Percentiles rank a stretch among this genome's conserved stretches.
These are phyloP conservation scores for Drosophila erecta DNA, from an alignment of 1,140 invertebrate species.

Conservation along the genomic window DNA sequence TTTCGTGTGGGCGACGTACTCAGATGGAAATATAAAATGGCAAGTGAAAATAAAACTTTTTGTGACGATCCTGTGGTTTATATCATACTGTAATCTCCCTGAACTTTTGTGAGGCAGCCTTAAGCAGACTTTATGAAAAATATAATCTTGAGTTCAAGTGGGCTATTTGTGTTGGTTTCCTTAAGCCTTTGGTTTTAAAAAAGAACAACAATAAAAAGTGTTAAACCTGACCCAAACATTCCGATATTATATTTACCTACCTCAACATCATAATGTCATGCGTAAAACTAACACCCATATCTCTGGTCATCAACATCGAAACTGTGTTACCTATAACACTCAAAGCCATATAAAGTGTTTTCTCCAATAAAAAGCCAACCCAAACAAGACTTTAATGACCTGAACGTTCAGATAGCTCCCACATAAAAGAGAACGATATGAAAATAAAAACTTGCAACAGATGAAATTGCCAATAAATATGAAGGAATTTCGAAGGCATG, in stretches of 20 bases:
- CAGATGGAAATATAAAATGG: conserved; percentile 17
- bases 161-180: too few species aligned
- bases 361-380: conserved; percentile 6
- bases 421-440: conserved; percentile 26
- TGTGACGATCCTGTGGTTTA: not conserved
- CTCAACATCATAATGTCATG: conserved; percentile 6
- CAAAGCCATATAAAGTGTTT: conserved; percentile 21
- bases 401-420: conserved; percentile 22
- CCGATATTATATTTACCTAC: not conserved
- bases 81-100: not conserved
- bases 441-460: conserved; percentile 45
- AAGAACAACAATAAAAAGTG: too few species aligned
- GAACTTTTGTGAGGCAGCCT: not conserved
- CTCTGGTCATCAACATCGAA: conserved; percentile 5
- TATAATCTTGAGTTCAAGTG: not conserved
- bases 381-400: conserved; percentile 22
- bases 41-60: conserved; percentile 1
- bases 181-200: too few species aligned
- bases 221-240: not conserved
- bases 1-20: conserved; percentile 19
- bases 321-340: conserved; percentile 4
- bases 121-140: not conserved
- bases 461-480: conserved; percentile 51
- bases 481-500: conserved; percentile 39
- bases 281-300: conserved; percentile 9